Evolutionary conservation across 2,888 invertebrate genomes (phyloP), one percentile per base, ranked within the genome.

Genomic region (Leptinotarsa haldemani): DNA sequence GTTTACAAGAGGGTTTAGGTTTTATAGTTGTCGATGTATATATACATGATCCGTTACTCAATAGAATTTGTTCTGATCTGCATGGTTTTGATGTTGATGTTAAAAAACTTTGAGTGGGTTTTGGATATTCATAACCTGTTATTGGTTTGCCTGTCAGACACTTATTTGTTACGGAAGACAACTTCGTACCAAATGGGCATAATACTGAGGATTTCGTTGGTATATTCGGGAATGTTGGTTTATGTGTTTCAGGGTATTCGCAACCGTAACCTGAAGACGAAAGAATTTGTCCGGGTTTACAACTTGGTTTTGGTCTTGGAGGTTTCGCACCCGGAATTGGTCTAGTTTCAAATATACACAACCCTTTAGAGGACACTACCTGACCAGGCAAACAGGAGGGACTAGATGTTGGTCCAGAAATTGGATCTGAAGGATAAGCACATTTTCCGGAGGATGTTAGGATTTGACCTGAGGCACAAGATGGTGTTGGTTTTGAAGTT

Each of bases 271-370:
- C 50, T 52, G 50, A 52, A 52, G 50, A 67, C 74, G 73, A 71
- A 56, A 68, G 25, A 53, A 65, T 66, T 71, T 75, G 74, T n/a
- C 78, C 87, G 86, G 79, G 88, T 86, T 77, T 86, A 87, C 65
- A 88, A 47, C 46, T 40, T 56, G 22, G 56, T 15, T 56, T 56
- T 56, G 56, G 56, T 15, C 70, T 64, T 30, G 66, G 70, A 63
- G 65, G 25, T 25, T 25, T 25, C 25, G 25, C 25, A 25, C 25
- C 5, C 25, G 25, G 25, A 25, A 4, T 76, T 61, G 70, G 52
- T 25, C 22, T 64, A 16, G 74, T 22, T 16, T n/a, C 48, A 30
- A 40, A 74, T 4, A 50, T 56, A 47, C 74, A 74, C 9, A 7
- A 7, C 3, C 74, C 74, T 9, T 53, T 52, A 52, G 74, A 65